Evolutionary conservation across 30 jellyfish, hydroid and myxozoan species (phyloP), one percentile per base, ranked within the genome.

Genomic region (Turritopsis rubra): DNA sequence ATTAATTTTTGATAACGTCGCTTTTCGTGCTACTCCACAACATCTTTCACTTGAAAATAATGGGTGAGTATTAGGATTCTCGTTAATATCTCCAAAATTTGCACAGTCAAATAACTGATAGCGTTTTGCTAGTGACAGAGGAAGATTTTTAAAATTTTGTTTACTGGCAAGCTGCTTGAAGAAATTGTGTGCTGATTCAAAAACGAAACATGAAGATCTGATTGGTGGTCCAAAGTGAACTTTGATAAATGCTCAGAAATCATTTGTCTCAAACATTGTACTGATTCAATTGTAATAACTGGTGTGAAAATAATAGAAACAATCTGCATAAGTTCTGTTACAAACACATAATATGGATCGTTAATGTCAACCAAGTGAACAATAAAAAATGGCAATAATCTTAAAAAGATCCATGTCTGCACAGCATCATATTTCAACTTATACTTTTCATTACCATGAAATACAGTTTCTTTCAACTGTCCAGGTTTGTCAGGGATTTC

Each of bases 401-500:
- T 22, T 7, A 68, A 17, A 26, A 68, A 68, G 13, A 68, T 7
- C 17, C 77, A 3, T 7, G 77, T 16, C 16, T 68, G 77, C 16
- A 17, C 7, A 3, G 77, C 77, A 68, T 68, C 30, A 26, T 68
- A 68, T 16, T 68, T 68, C 16, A 68, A 26, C 16, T 68, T 68
- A 17, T 68, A 68, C 8, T 16, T 68, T 68, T 68, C 77, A 1
- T 7, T 26, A 5, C 77, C 77, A 26, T 22, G 9, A 68, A 68
- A 68, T 68, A 68, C 16, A 16, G 77, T 68, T 3, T 68, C 13
- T 68, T 16, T 68, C 30, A 68, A 68, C 4, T 7, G 77, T 26
- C 77, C 77, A 21, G 77, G 77, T 26, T 68, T 68, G 77, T 68
- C 77, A 16, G 13, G 7, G 13, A 68, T 16, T 16, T 68, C 77